These are phyloP conservation scores for Jaculus jaculus DNA, from an alignment of 2,113 vertebrate genomes.

Conservation along the genomic window DNA sequence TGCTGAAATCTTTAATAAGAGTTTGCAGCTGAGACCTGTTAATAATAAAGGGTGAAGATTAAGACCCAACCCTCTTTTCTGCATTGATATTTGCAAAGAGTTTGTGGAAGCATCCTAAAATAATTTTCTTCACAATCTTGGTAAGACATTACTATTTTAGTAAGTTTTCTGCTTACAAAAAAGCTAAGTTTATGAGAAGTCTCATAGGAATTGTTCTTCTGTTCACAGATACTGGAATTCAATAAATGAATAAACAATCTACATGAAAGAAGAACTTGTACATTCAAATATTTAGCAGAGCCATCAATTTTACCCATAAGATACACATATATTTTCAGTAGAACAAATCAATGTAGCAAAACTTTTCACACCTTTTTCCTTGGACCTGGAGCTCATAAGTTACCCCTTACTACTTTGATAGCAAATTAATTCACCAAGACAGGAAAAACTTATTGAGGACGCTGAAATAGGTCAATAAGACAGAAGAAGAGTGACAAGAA, in stretches of 20 bases:
- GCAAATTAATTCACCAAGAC: background rate
- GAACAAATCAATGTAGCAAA: conserved; percentile 38
- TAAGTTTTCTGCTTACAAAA: background rate
- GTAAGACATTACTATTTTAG: background rate
- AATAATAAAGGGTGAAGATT: background rate
- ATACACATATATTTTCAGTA: conserved; percentile 49
- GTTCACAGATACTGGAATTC: background rate
- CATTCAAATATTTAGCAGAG: conserved; percentile 70
- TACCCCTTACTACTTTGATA: background rate
- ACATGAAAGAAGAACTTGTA: conserved; percentile 37
- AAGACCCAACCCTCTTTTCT: background rate
- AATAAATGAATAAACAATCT: background rate
- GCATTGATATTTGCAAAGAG: background rate
- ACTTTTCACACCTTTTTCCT: conserved; percentile 26
- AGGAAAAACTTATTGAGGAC: background rate
- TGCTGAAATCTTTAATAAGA: background rate
- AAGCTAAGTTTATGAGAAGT: background rate
- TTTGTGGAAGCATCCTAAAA: background rate
- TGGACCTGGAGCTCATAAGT: background rate
- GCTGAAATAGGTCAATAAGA: background rate
- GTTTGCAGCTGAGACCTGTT: background rate
- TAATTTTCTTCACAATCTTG: background rate
- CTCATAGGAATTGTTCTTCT: background rate
- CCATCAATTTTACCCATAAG: conserved; percentile 66
- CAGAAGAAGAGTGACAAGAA: background rate